Evolutionary conservation across 1,140 invertebrate genomes (phyloP).

Genomic region (Mesaphorura yosii): DNA sequence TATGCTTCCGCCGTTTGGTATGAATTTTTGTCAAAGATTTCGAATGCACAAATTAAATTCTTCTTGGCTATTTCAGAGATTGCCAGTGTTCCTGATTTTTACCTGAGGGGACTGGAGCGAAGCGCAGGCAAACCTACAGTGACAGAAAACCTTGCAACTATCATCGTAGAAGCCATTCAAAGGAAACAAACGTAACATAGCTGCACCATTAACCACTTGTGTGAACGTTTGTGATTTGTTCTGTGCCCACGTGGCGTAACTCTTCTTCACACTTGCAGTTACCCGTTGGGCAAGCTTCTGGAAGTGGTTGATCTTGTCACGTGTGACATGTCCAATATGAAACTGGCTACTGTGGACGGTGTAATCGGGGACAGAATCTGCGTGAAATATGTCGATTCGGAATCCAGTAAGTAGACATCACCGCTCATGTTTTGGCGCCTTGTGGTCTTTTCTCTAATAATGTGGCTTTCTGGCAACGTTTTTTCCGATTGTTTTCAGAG

Average conservation of each 20-base stretch:
- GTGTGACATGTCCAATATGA: conserved; percentile 83
- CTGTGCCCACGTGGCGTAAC: not conserved
- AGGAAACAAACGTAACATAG: not conserved
- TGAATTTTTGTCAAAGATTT: not conserved
- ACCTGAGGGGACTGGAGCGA: not conserved
- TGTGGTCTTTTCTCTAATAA: not conserved
- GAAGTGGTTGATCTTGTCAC: conserved; percentile 92
- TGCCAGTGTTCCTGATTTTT: not conserved
- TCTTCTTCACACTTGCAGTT: not conserved
- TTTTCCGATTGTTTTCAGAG: conserved; percentile 30
- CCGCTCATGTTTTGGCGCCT: not conserved
- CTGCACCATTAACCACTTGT: not conserved
- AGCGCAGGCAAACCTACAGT: not conserved
- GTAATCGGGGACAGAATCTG: conserved; percentile 83
- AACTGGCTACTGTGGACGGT: conserved; percentile 74
- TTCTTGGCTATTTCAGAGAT: not conserved
- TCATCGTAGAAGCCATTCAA: not conserved
- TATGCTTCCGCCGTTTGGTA: conserved; percentile 4
- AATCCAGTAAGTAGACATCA: not conserved
- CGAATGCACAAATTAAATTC: not conserved
- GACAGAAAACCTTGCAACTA: not conserved
- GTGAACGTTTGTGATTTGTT: not conserved
- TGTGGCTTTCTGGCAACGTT: not conserved
- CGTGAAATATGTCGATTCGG: conserved; percentile 52
- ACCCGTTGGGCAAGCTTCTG: not conserved